Evolutionary conservation across 2,888 invertebrate species (phyloP).

Genomic region (Ophraella communa): DNA sequence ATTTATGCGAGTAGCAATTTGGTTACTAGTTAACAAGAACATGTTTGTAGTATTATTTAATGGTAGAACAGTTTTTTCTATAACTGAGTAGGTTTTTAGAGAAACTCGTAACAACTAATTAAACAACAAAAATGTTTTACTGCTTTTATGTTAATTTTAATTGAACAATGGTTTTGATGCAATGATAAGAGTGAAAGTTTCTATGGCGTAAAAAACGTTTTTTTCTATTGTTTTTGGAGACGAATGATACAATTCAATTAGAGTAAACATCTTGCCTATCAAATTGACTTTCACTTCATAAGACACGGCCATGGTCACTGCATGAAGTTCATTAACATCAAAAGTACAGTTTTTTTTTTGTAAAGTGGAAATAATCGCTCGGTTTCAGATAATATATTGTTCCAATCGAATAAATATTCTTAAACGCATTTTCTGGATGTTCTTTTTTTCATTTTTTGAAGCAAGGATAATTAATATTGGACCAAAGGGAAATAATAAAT

Average conservation of each 20-base stretch:
- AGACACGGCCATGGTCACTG: slow-evolving; percentile 24
- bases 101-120: background rate
- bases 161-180: background rate
- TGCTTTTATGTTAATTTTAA: background rate
- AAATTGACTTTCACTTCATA: slow-evolving; percentile 11
- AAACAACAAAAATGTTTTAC: background rate
- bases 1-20: too few species aligned
- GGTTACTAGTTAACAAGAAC: too few species aligned
- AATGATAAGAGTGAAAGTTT: background rate
- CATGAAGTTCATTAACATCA: slow-evolving; percentile 18
- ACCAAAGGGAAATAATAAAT: too few species aligned
- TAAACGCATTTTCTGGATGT: background rate
- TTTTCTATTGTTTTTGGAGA: too few species aligned
- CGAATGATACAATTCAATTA: background rate
- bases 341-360: background rate
- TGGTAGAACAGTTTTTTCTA: too few species aligned
- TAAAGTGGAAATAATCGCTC: background rate
- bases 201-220: background rate
- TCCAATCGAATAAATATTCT: background rate
- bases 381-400: background rate
- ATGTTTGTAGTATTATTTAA: background rate
- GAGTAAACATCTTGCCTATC: background rate
- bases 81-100: too few species aligned
- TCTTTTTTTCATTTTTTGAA: background rate
- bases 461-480: background rate